Evolutionary conservation across 1,140 invertebrate species (phyloP), one percentile per base, ranked within the genome.

Genomic region (Pachyrhynchus sulphureomaculatus): DNA sequence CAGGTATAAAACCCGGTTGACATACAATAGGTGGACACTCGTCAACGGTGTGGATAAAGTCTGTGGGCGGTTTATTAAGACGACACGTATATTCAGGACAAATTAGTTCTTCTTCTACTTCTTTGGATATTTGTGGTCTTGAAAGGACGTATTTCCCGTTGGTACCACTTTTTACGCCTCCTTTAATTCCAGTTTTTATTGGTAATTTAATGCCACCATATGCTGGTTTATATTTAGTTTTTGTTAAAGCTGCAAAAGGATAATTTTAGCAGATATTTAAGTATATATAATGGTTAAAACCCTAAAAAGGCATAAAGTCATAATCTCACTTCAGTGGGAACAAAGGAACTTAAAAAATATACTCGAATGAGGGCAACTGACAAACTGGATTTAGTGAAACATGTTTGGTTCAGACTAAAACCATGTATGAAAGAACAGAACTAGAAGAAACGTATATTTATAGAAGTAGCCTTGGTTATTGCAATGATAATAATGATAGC

Each of bases 81-180:
- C 80, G 69, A 64, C 84, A 86, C 29, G 76, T 78, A 66, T 81
- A 85, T 62, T 83, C 76, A 2, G 69, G 70, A 67, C 84, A 86
- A 24, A 63, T 61, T 33, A 45, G 45, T 63, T 78, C 73, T 44
- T 68, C 64, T 56, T 60, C 41, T 42, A 63, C 54, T 37, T 33
- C 33, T 13, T 45, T 39, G 9, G 29, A 15, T 15, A 17, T 8
- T 6, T 44, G 24, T 23, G 58, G 58, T 33, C 33, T 61, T 4
- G 52, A 26, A 4, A 62, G 26, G 15, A 20, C 12, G 13, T 47
- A 21, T 34, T 64, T 64, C 54, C 21, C 18, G 34, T 10, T 15
- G n/a, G 44, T n/a, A 23, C 47, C 61, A 26, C 68, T 65, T 48
- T 58, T 71, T 12, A 64, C 26, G 10, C 56, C 41, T 15, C 71